Evolutionary conservation across 2,888 invertebrate genomes (phyloP), one percentile per base, ranked within the genome.

Genomic region (Galerucella calmariensis): DNA sequence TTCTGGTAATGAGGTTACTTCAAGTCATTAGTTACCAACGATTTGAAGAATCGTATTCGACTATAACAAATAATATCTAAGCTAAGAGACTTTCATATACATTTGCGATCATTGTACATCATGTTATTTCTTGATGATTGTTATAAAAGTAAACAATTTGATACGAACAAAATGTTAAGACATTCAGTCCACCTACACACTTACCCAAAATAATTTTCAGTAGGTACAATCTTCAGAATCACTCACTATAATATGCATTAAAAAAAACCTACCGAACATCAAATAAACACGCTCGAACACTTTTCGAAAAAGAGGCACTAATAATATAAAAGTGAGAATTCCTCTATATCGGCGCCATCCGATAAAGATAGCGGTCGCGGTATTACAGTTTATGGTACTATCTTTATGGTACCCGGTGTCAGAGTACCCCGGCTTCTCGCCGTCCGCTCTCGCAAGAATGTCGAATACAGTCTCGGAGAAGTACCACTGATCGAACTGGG

Each of bases 321-420:
- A 62, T 68, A 76, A 78, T 76, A 73, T 77, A 77, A 78, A 75
- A 78, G 69, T 63, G 69, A 69, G 69, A 69, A 69, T 63, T 69
- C 63, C 61, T 61, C 51, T 61, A 46, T 61, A 62, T 63, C 80
- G 82, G 82, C 82, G 83, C 84, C 83, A 83, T 83, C 70, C 72
- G 67, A 83, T 81, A 83, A 81, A 81, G 83, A 82, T 83, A 81
- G 81, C 81, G 81, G 80, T 80, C 81, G 80, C 79, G 53, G 65
- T 65, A 67, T 58, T 65, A 72, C 65, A 65, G 69, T 69, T 69
- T 69, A 69, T 69, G 71, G 65, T 71, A 71, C 58, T 58, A 62
- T 53, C 70, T 68, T 53, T 63, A 63, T 65, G 71, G 65, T 67
- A 73, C 78, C 77, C 79, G 81, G 80, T 81, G 82, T 82, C 83